Base-by-base conservation (phyloP, 2,888 invertebrate genomes). In the Morpho achilles region DNA sequence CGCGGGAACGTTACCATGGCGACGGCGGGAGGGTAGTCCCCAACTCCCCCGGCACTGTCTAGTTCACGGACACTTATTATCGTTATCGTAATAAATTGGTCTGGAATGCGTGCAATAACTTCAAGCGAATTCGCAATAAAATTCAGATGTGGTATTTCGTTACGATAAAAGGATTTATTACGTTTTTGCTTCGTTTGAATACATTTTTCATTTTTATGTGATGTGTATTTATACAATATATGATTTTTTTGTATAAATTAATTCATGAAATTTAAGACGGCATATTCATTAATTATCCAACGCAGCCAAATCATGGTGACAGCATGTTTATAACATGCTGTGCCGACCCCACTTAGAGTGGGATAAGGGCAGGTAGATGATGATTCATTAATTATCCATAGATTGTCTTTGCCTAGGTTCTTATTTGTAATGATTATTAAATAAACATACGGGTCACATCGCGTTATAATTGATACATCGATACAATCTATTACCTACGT, bases 61-160 rank as follows among this genome's bases (percentile, higher is more conserved):
- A 82, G 84, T 85, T 82, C 82, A 84, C 79, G 84, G 84, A 85
- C 84, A 87, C 87, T 89, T 87, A 86, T 84, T 84, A 85, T 85
- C 81, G 82, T 84, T 85, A 86, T 81, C 80, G 79, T 81, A 87
- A 88, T 87, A 88, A 87, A 88, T 88, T 85, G 82, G 83, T 83
- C 82, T 84, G 84, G 80, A 84, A 83, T 82, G 79, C 82, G 66
- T 73, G 79, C 81, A 80, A 84, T 86, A 85, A 84, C 80, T 81
- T 77, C 67, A 69, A 73, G 73, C 76, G 74, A 74, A 76, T 79
- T 77, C 77, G 79, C 79, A 82, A 84, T 84, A 84, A 82, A 80
- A 81, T 77, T 75, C 75, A 63, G 67, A 69, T 68, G 68, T 61
- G 66, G 60, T 66, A 64, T 69, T 68, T 61, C 53, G 58, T 62